phyloP scores from a whole-genome alignment of 2,113 vertebrate genomes.

The Phainopepla nitens region DNA sequence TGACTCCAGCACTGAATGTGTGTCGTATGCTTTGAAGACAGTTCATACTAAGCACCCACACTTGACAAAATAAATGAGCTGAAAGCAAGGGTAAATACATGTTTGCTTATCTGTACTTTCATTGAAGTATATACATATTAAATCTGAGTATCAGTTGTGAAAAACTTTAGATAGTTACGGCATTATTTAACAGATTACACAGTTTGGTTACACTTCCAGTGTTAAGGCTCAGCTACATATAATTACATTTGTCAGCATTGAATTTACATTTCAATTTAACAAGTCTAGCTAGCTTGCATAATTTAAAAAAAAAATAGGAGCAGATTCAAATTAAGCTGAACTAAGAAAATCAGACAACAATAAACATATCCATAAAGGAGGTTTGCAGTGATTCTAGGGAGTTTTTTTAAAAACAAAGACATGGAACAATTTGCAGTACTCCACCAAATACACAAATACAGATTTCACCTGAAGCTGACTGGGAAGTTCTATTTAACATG shows the following conservation, averaged over 20 bases:
- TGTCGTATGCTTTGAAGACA: neutral
- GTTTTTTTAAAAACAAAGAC: neutral
- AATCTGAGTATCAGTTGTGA: neutral
- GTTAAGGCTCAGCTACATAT: neutral
- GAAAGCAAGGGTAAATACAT: conserved; percentile 25
- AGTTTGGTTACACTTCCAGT: neutral
- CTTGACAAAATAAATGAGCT: neutral
- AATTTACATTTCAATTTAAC: neutral
- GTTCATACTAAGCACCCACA: neutral
- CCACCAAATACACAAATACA: neutral
- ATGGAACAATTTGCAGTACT: neutral
- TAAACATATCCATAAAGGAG: neutral
- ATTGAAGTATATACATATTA: neutral
- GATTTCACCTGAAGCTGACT: neutral
- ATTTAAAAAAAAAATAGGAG: neutral
- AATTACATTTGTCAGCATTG: neutral
- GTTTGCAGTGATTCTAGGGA: neutral
- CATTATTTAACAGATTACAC: neutral
- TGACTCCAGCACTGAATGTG: neutral
- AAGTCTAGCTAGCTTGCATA: neutral
- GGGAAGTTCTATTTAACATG: neutral
- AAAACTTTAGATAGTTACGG: neutral
- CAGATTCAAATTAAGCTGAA: neutral
- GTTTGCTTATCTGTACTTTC: neutral
- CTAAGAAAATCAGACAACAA: neutral